Base-by-base conservation (phyloP, 2,113 vertebrate genomes). In the Triplophysa tibetana region DNA sequence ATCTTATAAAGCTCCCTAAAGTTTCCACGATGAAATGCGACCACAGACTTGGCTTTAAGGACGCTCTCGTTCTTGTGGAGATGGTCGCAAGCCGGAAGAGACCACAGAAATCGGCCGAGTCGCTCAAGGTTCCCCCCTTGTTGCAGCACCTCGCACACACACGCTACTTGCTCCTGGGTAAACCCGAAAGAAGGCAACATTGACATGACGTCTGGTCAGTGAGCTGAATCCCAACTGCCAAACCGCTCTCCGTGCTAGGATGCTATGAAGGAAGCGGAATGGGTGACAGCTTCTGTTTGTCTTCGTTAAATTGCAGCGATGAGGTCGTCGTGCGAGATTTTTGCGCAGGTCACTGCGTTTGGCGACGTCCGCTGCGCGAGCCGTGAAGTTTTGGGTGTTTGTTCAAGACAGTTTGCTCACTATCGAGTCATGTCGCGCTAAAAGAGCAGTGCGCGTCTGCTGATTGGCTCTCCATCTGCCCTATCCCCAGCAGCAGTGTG, bases 1-100 rank as follows among this genome's bases (percentile, higher is more conserved):
- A 99, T 98, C 92, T 98, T 98, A 92, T 99, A 99, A 79, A 99
- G 95, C 92, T 99, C 97, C 77, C 97, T 93, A 91, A 99, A 99
- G 93, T 99, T 99, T 65, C 97, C 97, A 45, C 97, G 94, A 84
- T 99, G 97, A 79, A 98, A 99, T 29, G 97, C 97, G 82, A 99
- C 97, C 89, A 99, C 97, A 33, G 97, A 96, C 92, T 99, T 99
- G 85, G 97, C 97, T 91, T 98, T 98, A 62, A 99, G 96, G 82
- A 99, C 97, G 87, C 96, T 98, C 80, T 99, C 97, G 92, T 98
- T 99, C 92, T 98, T 98, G 92, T 99, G 97, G 89, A 98, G 94
- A 92, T 99, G 97, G 88, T 98, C 97, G 86, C 97, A 99, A 24
- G 97, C 97, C 16, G 98, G 98, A 43, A 99, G 92, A 24, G 98